Conservation (phyloP, 2,113 vertebrate species). For the Sminthopsis crassicaudata region DNA sequence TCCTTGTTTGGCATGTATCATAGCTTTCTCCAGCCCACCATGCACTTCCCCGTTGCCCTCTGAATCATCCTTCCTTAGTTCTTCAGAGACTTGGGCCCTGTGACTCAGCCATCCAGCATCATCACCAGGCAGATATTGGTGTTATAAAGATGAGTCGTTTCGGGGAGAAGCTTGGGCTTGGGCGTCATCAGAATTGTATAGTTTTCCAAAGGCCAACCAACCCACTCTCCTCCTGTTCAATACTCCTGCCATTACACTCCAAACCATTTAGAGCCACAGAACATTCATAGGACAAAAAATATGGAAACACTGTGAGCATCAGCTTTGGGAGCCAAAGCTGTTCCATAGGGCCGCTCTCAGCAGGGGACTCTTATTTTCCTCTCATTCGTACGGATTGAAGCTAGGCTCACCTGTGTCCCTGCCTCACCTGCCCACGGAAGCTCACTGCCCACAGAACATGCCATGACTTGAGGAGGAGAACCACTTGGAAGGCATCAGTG, state of each 20-base stretch:
- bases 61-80: not conserved
- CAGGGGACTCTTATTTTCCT: not conserved
- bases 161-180: not conserved
- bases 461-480: not conserved
- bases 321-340: not conserved
- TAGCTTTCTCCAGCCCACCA: not conserved
- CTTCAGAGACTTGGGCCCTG: not conserved
- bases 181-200: not conserved
- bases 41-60: not conserved
- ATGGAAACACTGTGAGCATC: not conserved
- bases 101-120: not conserved
- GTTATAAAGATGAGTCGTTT: not conserved
- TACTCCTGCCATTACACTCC: not conserved
- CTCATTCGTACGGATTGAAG: not conserved
- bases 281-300: not conserved
- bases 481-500: not conserved
- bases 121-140: not conserved
- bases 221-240: not conserved
- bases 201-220: not conserved
- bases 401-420: not conserved
- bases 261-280: not conserved
- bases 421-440: not conserved
- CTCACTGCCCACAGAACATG: not conserved
- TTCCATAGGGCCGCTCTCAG: not conserved
- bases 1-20: not conserved